A percentile compares a stretch with the other conserved stretches of the same genome.
Evolutionary conservation across 2,888 invertebrate species (phyloP).

Genomic region (Amphipoea lucens): DNA sequence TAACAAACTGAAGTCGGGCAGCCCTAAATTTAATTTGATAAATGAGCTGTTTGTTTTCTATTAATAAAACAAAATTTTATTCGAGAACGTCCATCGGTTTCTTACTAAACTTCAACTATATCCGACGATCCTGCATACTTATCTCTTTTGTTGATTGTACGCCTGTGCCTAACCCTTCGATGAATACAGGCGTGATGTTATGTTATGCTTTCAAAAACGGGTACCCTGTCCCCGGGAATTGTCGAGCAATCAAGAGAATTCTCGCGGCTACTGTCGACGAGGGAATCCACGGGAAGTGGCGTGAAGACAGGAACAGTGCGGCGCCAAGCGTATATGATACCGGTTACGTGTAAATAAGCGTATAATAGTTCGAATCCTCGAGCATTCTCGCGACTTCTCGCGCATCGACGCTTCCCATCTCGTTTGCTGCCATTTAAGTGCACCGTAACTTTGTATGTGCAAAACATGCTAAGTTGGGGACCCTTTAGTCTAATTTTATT

Average conservation of each 20-base stretch:
- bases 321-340: background rate
- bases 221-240: background rate
- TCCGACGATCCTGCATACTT: too few species aligned
- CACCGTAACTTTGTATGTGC: conserved; percentile 14
- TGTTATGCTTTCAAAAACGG: background rate
- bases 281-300: background rate
- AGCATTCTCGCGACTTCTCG: background rate
- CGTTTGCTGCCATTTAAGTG: background rate
- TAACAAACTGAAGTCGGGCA: too few species aligned
- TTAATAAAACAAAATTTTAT: too few species aligned
- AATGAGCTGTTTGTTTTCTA: too few species aligned
- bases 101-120: too few species aligned
- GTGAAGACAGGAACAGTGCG: background rate
- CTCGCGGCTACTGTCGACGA: background rate
- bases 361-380: background rate
- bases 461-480: conserved; percentile 40
- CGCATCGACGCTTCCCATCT: background rate
- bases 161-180: too few species aligned
- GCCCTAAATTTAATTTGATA: too few species aligned
- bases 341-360: background rate
- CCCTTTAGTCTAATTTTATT: conserved; percentile 40
- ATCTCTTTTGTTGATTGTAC: too few species aligned
- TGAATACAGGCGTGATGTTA: too few species aligned
- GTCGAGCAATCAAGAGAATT: background rate
- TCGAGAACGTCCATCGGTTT: too few species aligned